Evolutionary conservation across 2,113 vertebrate species (phyloP).

Genomic region (Theropithecus gelada): DNA sequence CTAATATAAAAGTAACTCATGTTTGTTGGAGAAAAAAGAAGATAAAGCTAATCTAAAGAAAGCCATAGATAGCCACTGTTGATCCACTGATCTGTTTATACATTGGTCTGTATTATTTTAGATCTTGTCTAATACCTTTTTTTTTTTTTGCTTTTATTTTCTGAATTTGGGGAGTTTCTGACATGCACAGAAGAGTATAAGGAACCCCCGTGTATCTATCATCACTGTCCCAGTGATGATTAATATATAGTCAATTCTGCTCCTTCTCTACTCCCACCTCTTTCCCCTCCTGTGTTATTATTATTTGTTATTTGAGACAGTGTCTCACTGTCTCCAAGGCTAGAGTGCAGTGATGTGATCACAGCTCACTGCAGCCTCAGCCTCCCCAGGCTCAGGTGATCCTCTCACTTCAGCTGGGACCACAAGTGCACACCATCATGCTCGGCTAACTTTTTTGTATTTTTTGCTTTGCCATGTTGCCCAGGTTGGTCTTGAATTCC

Average conservation of each 20-base stretch:
- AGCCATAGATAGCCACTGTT: neutral
- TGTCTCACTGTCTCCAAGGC: too few species aligned
- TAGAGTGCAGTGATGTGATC: too few species aligned
- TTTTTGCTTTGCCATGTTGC: too few species aligned
- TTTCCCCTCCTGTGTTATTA: neutral
- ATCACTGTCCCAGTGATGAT: neutral
- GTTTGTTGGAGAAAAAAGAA: conserved; percentile 7
- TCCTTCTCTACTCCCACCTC: neutral
- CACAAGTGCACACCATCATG: too few species aligned
- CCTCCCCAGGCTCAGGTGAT: too few species aligned
- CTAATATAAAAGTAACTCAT: neutral
- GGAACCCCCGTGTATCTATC: neutral
- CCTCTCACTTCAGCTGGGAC: too few species aligned
- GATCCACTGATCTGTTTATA: neutral
- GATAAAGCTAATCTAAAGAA: neutral
- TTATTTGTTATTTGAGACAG: too few species aligned
- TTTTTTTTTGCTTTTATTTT: neutral
- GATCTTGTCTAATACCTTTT: neutral
- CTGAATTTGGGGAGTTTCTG: neutral
- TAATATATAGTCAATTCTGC: neutral
- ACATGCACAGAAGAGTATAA: neutral
- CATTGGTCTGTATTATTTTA: neutral
- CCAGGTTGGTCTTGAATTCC: too few species aligned
- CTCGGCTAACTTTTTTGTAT: too few species aligned
- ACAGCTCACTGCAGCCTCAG: too few species aligned